phyloP scores from a whole-genome alignment of 2,888 invertebrate species.

The Andrena bucephala region DNA sequence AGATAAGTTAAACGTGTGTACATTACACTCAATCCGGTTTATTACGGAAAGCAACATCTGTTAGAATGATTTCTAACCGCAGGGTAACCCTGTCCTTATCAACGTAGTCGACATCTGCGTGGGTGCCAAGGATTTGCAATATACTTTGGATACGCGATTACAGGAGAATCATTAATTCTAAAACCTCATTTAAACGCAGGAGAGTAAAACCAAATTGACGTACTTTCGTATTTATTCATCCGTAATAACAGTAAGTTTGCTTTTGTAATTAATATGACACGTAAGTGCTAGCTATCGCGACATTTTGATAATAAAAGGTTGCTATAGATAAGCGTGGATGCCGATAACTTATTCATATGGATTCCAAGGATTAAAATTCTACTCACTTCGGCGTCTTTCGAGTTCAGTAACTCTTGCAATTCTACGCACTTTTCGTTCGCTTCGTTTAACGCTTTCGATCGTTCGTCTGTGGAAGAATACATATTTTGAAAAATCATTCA shows the following conservation, averaged over 20 bases:
- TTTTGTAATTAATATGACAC: neutral
- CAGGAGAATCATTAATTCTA: neutral
- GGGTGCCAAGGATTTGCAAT: slow-evolving; percentile 46
- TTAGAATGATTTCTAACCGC: slow-evolving; percentile 79
- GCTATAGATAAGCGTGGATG: neutral
- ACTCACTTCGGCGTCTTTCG: slow-evolving; percentile 83
- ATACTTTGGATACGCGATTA: slow-evolving; percentile 11
- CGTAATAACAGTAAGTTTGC: neutral
- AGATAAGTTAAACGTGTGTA: slow-evolving; percentile 80
- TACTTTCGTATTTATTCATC: neutral
- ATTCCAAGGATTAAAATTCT: neutral
- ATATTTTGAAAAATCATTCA: slow-evolving; percentile 1
- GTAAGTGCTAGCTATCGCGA: no score
- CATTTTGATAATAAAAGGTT: neutral
- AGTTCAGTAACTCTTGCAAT: slow-evolving; percentile 80
- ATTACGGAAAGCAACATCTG: slow-evolving; percentile 83
- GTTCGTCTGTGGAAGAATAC: slow-evolving; percentile 73
- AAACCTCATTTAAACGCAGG: neutral
- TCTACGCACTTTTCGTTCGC: slow-evolving; percentile 80
- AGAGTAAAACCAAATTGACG: neutral
- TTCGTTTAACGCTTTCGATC: slow-evolving; percentile 78
- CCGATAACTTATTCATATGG: slow-evolving; percentile 1
- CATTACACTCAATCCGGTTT: slow-evolving; percentile 80
- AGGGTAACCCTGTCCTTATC: slow-evolving; percentile 73
- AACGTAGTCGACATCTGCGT: slow-evolving; percentile 64